These are phyloP conservation scores for Eulemur albifrons DNA, from an alignment of 2,797 vertebrate genomes.

Conservation along the genomic window DNA sequence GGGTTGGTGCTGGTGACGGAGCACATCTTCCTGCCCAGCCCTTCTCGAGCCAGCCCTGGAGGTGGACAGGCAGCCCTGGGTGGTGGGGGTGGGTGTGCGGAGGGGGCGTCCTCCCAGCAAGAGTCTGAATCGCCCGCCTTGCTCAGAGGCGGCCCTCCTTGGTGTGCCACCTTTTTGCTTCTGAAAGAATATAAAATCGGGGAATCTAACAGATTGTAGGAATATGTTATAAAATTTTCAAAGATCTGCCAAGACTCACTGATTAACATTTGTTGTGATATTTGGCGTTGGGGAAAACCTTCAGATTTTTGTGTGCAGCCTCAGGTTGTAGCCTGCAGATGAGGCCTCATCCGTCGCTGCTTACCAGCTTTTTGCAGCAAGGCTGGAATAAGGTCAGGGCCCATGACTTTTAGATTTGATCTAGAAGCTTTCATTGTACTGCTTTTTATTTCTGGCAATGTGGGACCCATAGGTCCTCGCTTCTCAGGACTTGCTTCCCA, in stretches of 20 bases:
- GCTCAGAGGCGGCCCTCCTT: neutral
- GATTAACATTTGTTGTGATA: fast-evolving
- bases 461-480: neutral
- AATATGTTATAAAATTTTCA: neutral
- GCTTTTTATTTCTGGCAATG: neutral
- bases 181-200: neutral
- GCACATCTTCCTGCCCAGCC: no score
- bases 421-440: neutral
- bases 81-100: fast-evolving
- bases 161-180: neutral
- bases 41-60: neutral
- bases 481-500: neutral
- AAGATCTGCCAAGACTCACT: neutral
- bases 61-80: neutral
- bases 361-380: neutral
- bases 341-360: fast-evolving
- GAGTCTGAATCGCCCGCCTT: neutral
- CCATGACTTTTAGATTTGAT: fast-evolving
- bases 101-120: no score
- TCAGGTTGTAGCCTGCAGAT: fast-evolving
- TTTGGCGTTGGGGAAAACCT: neutral
- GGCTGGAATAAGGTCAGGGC: neutral
- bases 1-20: neutral
- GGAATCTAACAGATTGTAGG: neutral
- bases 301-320: no score